Evolutionary conservation across 2,888 invertebrate genomes (phyloP).

Genomic region (Bugulina stolonifera): DNA sequence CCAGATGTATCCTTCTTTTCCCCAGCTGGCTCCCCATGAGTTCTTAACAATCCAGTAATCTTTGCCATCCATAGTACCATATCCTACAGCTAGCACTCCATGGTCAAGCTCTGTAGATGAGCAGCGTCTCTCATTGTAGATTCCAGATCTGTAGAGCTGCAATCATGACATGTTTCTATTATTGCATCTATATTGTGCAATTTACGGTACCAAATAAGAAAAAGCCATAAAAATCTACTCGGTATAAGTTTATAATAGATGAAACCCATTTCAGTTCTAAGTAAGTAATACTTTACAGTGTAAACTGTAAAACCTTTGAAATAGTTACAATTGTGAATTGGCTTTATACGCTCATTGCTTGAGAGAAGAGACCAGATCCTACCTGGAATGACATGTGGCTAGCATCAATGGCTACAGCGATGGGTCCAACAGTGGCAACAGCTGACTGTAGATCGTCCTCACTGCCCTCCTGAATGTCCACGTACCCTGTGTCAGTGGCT

Average conservation of each 20-base stretch:
- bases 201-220: too few relatives aligned
- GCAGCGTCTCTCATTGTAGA: slow-evolving; percentile 76
- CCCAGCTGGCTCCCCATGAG: slow-evolving; percentile 73
- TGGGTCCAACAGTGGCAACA: slow-evolving; percentile 76
- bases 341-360: too few relatives aligned
- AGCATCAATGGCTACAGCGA: slow-evolving; percentile 84
- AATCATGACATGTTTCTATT: too few relatives aligned
- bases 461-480: slow-evolving; percentile 67
- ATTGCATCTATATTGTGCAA: too few relatives aligned
- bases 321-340: too few relatives aligned
- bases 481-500: slow-evolving; percentile 74
- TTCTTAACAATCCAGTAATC: slow-evolving; percentile 86
- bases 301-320: too few relatives aligned
- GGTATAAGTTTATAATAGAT: too few relatives aligned
- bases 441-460: slow-evolving; percentile 71
- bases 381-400: slow-evolving; percentile 67
- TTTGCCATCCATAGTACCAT: slow-evolving; percentile 58
- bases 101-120: slow-evolving; percentile 74
- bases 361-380: too few relatives aligned
- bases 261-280: too few relatives aligned
- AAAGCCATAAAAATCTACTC: too few relatives aligned
- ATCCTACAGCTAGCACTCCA: slow-evolving; percentile 77
- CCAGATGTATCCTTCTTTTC: slow-evolving; percentile 74
- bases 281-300: too few relatives aligned
- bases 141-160: slow-evolving; percentile 38